Evolutionary conservation across 64 coral and sea anemone genomes (phyloP), one percentile per base, ranked within the genome.

Genomic region (Actinia equina): DNA sequence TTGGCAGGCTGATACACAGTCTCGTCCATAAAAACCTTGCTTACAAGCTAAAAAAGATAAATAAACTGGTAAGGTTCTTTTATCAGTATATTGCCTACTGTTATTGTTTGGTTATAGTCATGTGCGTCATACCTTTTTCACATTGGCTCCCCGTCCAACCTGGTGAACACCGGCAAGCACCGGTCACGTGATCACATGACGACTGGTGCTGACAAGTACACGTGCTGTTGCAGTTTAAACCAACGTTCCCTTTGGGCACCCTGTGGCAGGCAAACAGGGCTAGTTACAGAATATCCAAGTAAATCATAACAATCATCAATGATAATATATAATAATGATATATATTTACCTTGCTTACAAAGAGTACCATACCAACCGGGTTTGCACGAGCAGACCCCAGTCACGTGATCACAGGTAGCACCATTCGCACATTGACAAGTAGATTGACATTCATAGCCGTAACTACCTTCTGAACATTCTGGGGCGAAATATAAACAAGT

Each of bases 381-480:
- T 54, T 77, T 26, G 55, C 94, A 95, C 23, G 84, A 81, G n/a
- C 94, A 95, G 55, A 56, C 43, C 1, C 94, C 94, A 86, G 84
- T 89, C 94, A 83, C 62, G 78, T 95, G 87, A 85, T 95, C 84
- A 82, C 94, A 95, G 15, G 89, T 95, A 82, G 87, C 94, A 84
- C 91, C 88, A 70, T 95, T 95, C 17, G 82, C 84, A 84, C 94
- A 95, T 11, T 22, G 44, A 49, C 94, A 95, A 23, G 11, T 37
- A 44, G 92, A 26, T 57, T 77, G 61, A 54, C 94, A 95, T 25
- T 89, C 88, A 45, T 93, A 56, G 2, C 94, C 94, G 79, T 87
- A 95, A 2, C 15, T 93, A 15, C 94, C 94, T 77, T 9, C 9
- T 41, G 71, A 84, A 82, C 94, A 95, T 57, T 89, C 94, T 95